A percentile compares a stretch with the other conserved stretches of the same genome.
Evolutionary conservation across 2,797 vertebrate genomes (phyloP).

Genomic region (Melanotaenia nigrans): DNA sequence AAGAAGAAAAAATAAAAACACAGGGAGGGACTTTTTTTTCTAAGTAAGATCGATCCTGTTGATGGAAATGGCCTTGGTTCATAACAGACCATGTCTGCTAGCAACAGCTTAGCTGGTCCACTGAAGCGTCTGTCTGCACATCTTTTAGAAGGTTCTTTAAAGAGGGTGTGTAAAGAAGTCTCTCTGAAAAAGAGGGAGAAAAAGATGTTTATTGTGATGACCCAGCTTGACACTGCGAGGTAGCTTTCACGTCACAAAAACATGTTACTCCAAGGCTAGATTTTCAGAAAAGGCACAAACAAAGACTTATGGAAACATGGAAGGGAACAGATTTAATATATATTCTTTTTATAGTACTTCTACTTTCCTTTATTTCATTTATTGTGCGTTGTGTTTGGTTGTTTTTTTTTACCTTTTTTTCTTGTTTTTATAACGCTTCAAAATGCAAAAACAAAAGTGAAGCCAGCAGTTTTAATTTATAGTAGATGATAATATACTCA

Average conservation of each 20-base stretch:
- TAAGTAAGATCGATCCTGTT: constrained; percentile 75
- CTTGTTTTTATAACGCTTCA: no score
- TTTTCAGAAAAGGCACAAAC: constrained; percentile 67
- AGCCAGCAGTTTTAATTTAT: no score
- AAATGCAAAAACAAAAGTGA: no score
- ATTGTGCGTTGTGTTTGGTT: no score
- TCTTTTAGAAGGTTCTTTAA: constrained; percentile 78
- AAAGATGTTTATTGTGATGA: constrained; percentile 80
- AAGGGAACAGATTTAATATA: constrained; percentile 7
- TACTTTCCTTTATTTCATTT: neutral
- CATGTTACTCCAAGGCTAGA: constrained; percentile 73
- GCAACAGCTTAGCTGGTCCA: constrained; percentile 82
- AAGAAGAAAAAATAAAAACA: constrained; percentile 23
- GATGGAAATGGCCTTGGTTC: constrained; percentile 78
- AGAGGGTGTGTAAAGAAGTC: constrained; percentile 73
- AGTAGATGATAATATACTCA: neutral
- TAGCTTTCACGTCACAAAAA: constrained; percentile 60
- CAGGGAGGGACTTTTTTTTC: constrained; percentile 21
- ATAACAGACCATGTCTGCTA: constrained; percentile 79
- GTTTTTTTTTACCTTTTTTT: no score
- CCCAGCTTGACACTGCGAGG: constrained; percentile 72
- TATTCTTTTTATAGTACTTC: neutral
- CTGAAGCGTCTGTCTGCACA: constrained; percentile 77
- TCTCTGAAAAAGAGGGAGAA: constrained; percentile 63
- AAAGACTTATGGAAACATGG: constrained; percentile 29